Evolutionary conservation across 1,140 invertebrate species (phyloP).

Genomic region (Drosophila fuyamai): DNA sequence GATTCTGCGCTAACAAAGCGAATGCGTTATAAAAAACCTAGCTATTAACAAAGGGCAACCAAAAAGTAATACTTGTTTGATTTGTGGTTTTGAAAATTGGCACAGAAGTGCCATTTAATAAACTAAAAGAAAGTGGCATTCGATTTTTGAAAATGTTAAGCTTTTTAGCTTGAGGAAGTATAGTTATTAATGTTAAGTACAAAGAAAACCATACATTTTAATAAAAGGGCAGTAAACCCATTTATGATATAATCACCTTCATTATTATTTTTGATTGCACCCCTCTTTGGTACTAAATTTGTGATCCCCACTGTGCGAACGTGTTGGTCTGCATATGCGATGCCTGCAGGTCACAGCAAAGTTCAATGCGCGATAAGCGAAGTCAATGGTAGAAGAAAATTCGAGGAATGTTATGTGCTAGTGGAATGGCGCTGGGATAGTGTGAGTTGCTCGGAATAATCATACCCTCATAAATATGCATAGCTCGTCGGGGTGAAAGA

Average conservation of each 20-base stretch:
- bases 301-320: conserved; percentile 11
- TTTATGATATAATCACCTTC: neutral
- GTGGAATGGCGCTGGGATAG: conserved; percentile 2
- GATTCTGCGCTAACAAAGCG: neutral
- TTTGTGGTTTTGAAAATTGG: too few species aligned
- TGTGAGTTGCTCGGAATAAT: conserved; percentile 35
- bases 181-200: too few species aligned
- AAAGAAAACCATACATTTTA: neutral
- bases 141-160: too few species aligned
- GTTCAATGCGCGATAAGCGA: conserved; percentile 66
- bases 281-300: neutral
- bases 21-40: neutral
- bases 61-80: too few species aligned
- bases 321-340: conserved; percentile 10
- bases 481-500: neutral
- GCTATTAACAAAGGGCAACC: too few species aligned
- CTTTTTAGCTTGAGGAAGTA: too few species aligned
- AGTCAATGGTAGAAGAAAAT: conserved; percentile 51
- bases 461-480: conserved; percentile 48
- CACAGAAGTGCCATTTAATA: too few species aligned
- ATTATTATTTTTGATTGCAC: neutral
- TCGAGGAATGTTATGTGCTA: conserved; percentile 30
- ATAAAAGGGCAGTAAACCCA: neutral
- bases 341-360: conserved; percentile 50
- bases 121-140: too few species aligned